These are phyloP conservation scores for Daboia siamensis DNA, from an alignment of 2,113 vertebrate genomes.

Conservation along the genomic window DNA sequence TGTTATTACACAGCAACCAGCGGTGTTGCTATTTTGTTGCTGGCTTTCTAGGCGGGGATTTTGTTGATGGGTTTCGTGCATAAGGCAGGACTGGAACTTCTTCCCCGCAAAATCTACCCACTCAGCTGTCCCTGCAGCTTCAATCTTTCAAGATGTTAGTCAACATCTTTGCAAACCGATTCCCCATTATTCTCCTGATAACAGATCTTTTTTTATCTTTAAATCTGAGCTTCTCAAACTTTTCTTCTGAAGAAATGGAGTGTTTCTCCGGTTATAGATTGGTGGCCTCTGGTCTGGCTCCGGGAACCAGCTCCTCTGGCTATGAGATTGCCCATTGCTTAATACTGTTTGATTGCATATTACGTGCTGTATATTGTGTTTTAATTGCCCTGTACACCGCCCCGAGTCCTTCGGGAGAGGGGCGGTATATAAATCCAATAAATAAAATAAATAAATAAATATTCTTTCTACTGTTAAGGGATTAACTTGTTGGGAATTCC, in stretches of 20 bases:
- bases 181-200: background rate
- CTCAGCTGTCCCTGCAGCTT: background rate
- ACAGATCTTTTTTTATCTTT: background rate
- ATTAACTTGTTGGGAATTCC: background rate
- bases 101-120: background rate
- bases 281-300: too few species aligned
- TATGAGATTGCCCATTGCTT: background rate
- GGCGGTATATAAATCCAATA: too few species aligned
- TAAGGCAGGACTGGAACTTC: background rate
- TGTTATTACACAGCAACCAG: background rate
- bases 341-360: background rate
- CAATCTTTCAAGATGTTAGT: background rate
- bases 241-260: background rate
- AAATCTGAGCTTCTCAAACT: background rate
- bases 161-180: background rate
- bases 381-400: too few species aligned
- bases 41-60: background rate
- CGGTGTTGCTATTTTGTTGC: background rate
- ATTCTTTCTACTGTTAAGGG: background rate
- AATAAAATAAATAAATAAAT: background rate
- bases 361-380: too few species aligned
- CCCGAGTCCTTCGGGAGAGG: too few species aligned
- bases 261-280: background rate
- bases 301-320: background rate
- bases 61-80: background rate